Conservation (phyloP, 1,140 invertebrate genomes). For the Bactericera cockerelli region DNA sequence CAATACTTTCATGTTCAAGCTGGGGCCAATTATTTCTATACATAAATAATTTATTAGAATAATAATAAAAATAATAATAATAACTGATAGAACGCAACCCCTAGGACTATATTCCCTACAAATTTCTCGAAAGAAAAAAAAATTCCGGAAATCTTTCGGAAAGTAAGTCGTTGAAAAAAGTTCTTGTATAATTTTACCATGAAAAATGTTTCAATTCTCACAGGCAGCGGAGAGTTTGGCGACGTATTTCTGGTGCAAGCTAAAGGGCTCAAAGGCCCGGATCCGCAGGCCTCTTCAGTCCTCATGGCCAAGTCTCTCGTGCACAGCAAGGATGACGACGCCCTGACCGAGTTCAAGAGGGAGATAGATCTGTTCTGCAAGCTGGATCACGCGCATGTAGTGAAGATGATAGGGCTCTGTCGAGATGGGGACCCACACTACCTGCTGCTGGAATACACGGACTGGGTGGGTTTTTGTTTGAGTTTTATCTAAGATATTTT, state of each 20-base stretch:
- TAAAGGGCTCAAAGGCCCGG: conserved; percentile 28
- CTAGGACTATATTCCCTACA: too few species aligned
- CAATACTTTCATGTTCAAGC: too few species aligned
- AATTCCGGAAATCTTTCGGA: too few species aligned
- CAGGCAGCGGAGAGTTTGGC: conserved; percentile 76
- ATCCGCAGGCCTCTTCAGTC: conserved; percentile 23
- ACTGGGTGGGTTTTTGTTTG: conserved; percentile 78
- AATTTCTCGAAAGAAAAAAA: too few species aligned
- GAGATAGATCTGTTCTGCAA: conserved; percentile 73
- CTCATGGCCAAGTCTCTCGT: conserved; percentile 57
- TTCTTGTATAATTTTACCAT: too few species aligned
- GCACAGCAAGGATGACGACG: conserved; percentile 57
- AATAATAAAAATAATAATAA: too few species aligned
- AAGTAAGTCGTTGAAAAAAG: too few species aligned
- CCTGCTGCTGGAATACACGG: conserved; percentile 79
- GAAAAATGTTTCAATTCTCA: too few species aligned
- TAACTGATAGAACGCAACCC: too few species aligned
- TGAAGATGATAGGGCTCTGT: conserved; percentile 62
- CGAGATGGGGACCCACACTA: conserved; percentile 71
- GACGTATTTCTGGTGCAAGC: conserved; percentile 68
- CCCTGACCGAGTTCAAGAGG: conserved; percentile 65
- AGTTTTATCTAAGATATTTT: too few species aligned
- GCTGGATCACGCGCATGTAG: conserved; percentile 62
- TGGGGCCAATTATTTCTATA: too few species aligned
- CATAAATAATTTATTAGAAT: too few species aligned